phyloP scores from a whole-genome alignment of 2,797 vertebrate species.

The Micromesistius poutassou region DNA sequence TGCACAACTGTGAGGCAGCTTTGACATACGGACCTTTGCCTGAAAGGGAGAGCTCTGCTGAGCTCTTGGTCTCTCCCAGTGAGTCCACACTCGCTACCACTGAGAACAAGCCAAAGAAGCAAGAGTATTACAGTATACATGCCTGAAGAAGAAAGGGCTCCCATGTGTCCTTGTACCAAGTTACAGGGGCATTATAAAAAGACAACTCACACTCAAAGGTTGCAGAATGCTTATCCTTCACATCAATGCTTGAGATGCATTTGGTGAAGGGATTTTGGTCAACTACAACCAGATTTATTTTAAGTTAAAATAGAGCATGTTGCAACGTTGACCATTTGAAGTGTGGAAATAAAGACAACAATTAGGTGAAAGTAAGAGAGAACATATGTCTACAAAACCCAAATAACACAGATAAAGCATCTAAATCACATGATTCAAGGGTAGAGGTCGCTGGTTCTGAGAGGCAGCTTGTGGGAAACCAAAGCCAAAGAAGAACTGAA shows the following conservation, averaged over 20 bases:
- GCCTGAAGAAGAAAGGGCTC: constrained; percentile 73
- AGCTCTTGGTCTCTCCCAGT: constrained; percentile 87
- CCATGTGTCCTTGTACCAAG: constrained; percentile 89
- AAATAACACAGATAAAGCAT: constrained; percentile 19
- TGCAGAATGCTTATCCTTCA: constrained; percentile 84
- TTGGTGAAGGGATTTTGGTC: constrained; percentile 93
- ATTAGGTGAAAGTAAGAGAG: constrained; percentile 16
- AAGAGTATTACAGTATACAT: constrained; percentile 51
- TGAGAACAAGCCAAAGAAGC: constrained; percentile 66
- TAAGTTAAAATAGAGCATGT: constrained; percentile 23
- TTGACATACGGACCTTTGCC: constrained; percentile 81
- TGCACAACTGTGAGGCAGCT: constrained; percentile 13
- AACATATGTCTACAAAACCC: constrained; percentile 21
- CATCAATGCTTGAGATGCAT: constrained; percentile 89
- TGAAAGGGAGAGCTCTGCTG: constrained; percentile 88
- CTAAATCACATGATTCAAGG: constrained; percentile 22
- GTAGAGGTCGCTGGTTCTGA: not conserved
- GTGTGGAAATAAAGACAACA: not conserved
- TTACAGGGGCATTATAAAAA: constrained; percentile 86
- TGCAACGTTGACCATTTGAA: not conserved
- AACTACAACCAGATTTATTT: constrained; percentile 73
- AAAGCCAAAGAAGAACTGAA: not conserved
- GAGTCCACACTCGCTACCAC: constrained; percentile 88
- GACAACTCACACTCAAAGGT: constrained; percentile 93
- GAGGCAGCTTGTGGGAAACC: not conserved